Base-by-base conservation (phyloP, 2,888 invertebrate species). In the Rosalia funebris region DNA sequence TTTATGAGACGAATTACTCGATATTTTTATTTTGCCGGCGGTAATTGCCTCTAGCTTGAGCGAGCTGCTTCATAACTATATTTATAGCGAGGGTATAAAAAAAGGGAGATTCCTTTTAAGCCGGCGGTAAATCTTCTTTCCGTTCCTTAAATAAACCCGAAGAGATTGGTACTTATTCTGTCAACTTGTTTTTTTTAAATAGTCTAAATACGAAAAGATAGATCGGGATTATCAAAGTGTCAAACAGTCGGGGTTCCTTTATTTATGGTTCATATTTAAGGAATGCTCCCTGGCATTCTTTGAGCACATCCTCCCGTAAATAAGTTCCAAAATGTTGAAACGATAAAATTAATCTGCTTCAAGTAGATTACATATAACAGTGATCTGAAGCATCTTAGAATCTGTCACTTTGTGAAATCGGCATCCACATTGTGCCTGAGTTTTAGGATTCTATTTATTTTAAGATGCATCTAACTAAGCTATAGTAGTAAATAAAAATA, bases 1-100 rank as follows among this genome's bases (percentile, higher is more conserved):
- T 39, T 39, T 39, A 50, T 39, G 39, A 50, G 50, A 15, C 25
- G 16, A 50, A 48, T 47, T 47, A 47, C 44, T 16, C 41, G 16
- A n/a, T 42, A 17, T 16, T 15, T 50, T 25, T 31, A 20, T 39
- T 25, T 15, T 31, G 25, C n/a, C 10, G 25, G 39, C 14, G 9
- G 39, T 50, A 25, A 50, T 39, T n/a, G 39, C 50, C 19, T 15
- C 39, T 12, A 36, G 17, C 36, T 37, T 36, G 31, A 14, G 14
- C 46, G 34, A 25, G 19, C 19, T n/a, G 12, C 31, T 39, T 50
- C 15, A 48, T 20, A 31, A n/a, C 39, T 50, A 39, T 50, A 50
- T 50, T 50, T 50, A 50, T 39, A 39, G 15, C 50, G 14, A 25
- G 19, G 14, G 39, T 39, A 12, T 14, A n/a, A 39, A 39, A 39